Evolutionary conservation across 2,797 vertebrate genomes (phyloP).

Genomic region (Pantherophis alleghaniensis): DNA sequence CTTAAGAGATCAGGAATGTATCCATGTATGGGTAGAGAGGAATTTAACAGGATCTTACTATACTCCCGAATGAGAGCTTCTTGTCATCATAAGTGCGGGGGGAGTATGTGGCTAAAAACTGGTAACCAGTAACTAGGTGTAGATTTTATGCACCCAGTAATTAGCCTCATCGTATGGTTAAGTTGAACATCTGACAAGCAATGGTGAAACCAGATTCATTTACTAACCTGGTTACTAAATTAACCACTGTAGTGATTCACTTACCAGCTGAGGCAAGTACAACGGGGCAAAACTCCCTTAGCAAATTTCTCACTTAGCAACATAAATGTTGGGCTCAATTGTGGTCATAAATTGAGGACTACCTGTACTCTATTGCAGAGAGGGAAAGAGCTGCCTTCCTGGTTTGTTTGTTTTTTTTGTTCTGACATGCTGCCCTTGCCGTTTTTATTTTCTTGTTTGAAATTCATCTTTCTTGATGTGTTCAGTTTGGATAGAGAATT

Average conservation of each 20-base stretch:
- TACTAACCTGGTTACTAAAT: not conserved
- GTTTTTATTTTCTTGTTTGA: not conserved
- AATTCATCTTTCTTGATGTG: not conserved
- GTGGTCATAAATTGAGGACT: not conserved
- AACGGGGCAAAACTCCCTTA: not conserved
- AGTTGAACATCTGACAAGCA: not conserved
- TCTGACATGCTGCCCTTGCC: not conserved
- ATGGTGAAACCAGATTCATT: not conserved
- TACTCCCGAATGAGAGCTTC: too few relatives aligned
- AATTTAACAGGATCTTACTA: too few relatives aligned
- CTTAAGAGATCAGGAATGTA: too few relatives aligned
- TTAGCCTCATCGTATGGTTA: too few relatives aligned
- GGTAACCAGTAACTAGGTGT: too few relatives aligned
- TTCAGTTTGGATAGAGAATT: not conserved
- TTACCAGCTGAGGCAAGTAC: not conserved
- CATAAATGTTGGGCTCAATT: not conserved
- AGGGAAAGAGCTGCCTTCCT: not conserved
- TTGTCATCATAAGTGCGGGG: too few relatives aligned
- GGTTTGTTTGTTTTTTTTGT: not conserved
- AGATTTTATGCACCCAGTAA: too few relatives aligned
- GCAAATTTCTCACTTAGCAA: not conserved
- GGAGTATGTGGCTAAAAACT: too few relatives aligned
- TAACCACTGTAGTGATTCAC: not conserved
- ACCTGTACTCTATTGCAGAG: not conserved
- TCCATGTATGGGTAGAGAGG: too few relatives aligned